A percentile compares a stretch with the other conserved stretches of the same genome.
Evolutionary conservation across 1,140 invertebrate species (phyloP).

Genomic region (Tetramorium alpestre): DNA sequence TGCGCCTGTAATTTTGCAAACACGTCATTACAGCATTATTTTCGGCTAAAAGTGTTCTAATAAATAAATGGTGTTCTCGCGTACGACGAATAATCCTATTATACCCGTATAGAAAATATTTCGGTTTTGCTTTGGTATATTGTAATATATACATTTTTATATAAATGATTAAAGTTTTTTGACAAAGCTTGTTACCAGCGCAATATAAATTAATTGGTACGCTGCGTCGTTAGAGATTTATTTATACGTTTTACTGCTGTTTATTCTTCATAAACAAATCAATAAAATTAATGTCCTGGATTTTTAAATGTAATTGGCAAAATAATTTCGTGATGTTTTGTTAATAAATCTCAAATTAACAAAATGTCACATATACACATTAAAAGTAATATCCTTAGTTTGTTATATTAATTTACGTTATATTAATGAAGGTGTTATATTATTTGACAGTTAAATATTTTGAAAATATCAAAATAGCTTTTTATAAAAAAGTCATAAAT

Average conservation of each 20-base stretch:
- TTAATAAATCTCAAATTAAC: background rate
- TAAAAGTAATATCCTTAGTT: background rate
- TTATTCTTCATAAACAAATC: background rate
- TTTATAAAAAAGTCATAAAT: background rate
- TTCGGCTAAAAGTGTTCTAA: background rate
- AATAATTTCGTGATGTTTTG: background rate
- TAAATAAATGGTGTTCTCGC: background rate
- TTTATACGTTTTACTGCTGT: background rate
- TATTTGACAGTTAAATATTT: background rate
- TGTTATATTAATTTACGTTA: background rate
- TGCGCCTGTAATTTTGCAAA: background rate
- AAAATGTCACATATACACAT: background rate
- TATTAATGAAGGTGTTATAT: background rate
- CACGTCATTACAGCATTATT: background rate
- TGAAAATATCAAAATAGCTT: background rate
- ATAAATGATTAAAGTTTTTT: background rate
- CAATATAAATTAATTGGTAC: slow-evolving; percentile 4
- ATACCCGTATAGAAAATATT: background rate
- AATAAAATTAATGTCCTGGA: background rate
- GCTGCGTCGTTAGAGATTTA: background rate
- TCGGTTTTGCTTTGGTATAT: background rate
- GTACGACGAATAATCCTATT: background rate
- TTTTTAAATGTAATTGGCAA: background rate
- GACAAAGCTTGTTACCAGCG: background rate
- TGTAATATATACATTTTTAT: background rate